Evolutionary conservation across 2,113 vertebrate species (phyloP).

Genomic region (Bubo scandiacus): DNA sequence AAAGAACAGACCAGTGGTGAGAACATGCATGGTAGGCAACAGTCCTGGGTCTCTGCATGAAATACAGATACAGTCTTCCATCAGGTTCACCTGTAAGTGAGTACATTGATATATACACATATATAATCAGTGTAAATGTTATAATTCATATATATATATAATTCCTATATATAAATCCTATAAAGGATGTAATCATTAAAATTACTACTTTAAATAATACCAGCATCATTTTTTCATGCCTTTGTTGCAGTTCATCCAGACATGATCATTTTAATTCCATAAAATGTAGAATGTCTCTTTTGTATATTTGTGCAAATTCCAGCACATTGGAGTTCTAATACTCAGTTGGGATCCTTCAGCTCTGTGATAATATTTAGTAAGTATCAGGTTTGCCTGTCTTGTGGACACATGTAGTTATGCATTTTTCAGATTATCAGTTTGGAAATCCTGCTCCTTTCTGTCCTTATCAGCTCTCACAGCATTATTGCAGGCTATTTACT

Average conservation of each 20-base stretch:
- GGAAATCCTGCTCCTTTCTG: neutral
- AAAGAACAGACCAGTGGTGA: neutral
- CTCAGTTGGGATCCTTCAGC: neutral
- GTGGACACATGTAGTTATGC: neutral
- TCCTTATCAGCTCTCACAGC: neutral
- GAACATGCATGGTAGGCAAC: neutral
- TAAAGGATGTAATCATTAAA: neutral
- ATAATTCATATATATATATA: neutral
- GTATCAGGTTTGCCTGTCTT: neutral
- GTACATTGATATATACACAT: neutral
- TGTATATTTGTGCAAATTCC: neutral
- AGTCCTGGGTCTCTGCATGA: neutral
- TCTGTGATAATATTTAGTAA: neutral
- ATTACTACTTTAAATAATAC: neutral
- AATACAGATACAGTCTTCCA: neutral
- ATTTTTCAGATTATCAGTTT: neutral
- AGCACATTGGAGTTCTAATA: neutral
- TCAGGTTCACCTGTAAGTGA: neutral
- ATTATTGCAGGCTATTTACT: neutral
- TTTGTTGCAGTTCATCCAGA: neutral
- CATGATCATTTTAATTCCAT: neutral
- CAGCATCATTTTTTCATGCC: neutral
- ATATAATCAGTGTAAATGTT: neutral
- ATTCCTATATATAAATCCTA: neutral
- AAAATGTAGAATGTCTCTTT: neutral